Evolutionary conservation across 1,140 invertebrate genomes (phyloP).

Genomic region (Acromyrmex charruanus): DNA sequence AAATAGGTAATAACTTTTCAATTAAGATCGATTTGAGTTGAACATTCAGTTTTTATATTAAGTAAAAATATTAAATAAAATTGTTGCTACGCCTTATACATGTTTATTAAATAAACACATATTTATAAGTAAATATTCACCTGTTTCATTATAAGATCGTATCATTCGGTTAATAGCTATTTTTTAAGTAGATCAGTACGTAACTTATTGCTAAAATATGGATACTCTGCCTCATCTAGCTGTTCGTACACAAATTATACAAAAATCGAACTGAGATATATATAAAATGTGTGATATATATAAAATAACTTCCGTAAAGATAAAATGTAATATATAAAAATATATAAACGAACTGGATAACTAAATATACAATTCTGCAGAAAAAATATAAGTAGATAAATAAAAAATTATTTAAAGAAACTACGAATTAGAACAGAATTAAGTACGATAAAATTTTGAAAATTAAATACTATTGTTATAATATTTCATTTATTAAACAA

Average conservation of each 20-base stretch:
- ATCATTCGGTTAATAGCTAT: not conserved
- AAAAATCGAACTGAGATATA: not conserved
- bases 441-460: not conserved
- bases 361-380: not conserved
- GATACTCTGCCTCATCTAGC: not conserved
- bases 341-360: not conserved
- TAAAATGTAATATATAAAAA: not conserved
- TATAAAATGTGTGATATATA: not conserved
- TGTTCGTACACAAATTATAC: not conserved
- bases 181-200: not conserved
- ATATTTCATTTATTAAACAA: not conserved
- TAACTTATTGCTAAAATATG: not conserved
- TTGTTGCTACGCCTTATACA: not conserved
- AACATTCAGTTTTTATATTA: not conserved
- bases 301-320: not conserved
- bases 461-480: not conserved
- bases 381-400: conserved; percentile 17
- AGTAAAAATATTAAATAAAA: conserved; percentile 12
- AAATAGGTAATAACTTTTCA: conserved; percentile 1
- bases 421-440: not conserved
- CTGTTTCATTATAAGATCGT: not conserved
- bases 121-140: not conserved
- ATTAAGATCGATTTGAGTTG: not conserved
- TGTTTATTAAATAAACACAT: not conserved
- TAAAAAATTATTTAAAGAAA: not conserved